A percentile compares a stretch with the other conserved stretches of the same genome.
These are phyloP conservation scores for Morelia viridis DNA, from an alignment of 2,797 vertebrate species.

Conservation along the genomic window DNA sequence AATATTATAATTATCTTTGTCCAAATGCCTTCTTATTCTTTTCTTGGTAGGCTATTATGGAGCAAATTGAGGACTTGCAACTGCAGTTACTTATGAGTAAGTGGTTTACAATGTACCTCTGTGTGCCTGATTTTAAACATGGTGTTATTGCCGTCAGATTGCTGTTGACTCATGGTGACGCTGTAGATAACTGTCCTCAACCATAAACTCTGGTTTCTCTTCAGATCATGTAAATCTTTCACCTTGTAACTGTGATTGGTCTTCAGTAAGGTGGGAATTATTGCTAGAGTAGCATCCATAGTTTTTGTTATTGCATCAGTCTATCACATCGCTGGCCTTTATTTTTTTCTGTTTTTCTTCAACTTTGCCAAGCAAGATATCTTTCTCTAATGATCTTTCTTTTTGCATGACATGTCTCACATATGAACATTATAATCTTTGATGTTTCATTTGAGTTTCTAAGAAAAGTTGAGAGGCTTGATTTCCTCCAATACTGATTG, in stretches of 20 bases:
- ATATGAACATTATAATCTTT: background rate
- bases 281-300: background rate
- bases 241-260: background rate
- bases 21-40: background rate
- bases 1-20: background rate
- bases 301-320: background rate
- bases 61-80: background rate
- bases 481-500: background rate
- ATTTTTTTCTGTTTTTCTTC: background rate
- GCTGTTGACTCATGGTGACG: background rate
- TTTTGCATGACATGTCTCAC: background rate
- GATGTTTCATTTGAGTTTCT: background rate
- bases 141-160: background rate
- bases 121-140: background rate
- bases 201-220: background rate
- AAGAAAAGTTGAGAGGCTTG: background rate
- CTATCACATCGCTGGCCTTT: background rate
- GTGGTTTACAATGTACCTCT: background rate
- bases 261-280: background rate
- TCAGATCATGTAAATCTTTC: background rate
- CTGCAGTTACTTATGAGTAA: background rate
- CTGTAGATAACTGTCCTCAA: background rate
- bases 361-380: background rate
- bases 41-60: background rate
- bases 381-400: background rate